A percentile compares a stretch with the other conserved stretches of the same genome.
These are phyloP conservation scores for Podotricha telesiphe DNA, from an alignment of 2,888 invertebrate species.

Conservation along the genomic window DNA sequence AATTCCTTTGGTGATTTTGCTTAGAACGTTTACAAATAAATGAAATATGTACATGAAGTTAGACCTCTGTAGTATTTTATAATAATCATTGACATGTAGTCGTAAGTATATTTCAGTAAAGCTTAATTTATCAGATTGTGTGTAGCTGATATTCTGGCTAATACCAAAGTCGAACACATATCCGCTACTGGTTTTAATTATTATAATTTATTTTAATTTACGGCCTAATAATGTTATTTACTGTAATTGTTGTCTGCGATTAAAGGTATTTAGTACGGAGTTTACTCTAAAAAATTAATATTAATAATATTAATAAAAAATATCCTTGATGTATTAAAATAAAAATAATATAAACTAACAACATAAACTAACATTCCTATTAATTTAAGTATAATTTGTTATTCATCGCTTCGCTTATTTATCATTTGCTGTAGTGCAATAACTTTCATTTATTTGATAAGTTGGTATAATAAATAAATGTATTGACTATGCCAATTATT, in stretches of 20 bases:
- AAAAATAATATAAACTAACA: not conserved
- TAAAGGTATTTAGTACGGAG: no score
- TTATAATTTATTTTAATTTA: not conserved
- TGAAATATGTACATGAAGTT: no score
- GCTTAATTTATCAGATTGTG: not conserved
- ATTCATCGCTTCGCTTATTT: not conserved
- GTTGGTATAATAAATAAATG: constrained; percentile 30
- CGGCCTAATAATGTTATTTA: constrained; percentile 1
- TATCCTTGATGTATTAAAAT: not conserved
- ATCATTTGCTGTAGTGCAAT: not conserved
- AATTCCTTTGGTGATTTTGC: no score
- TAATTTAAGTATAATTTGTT: not conserved
- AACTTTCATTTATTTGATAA: constrained; percentile 11
- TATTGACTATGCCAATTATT: constrained; percentile 7
- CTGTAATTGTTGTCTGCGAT: no score
- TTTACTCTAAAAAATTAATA: no score
- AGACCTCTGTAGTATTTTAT: no score
- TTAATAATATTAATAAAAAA: no score
- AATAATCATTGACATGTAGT: no score
- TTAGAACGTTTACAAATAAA: no score
- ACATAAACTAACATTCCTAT: constrained; percentile 18
- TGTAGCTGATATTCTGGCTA: not conserved
- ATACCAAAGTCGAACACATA: not conserved
- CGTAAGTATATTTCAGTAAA: no score
- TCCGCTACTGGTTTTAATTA: not conserved